Conservation (phyloP, 1,140 invertebrate genomes). For the Cotesia glomerata region DNA sequence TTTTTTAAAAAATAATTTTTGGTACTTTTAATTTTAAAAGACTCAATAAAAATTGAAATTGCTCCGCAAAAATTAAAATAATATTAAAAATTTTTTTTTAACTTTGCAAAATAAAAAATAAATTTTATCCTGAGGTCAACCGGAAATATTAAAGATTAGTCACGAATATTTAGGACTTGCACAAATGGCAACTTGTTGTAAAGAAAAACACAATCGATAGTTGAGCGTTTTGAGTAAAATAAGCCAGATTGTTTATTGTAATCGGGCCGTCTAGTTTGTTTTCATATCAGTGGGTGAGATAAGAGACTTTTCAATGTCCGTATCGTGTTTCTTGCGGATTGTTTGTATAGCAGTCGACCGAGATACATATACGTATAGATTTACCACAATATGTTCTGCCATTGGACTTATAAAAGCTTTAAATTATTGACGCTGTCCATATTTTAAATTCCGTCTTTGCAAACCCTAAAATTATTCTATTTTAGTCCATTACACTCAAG, state of each 20-base stretch:
- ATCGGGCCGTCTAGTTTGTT: constrained; percentile 42
- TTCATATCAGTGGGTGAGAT: constrained; percentile 44
- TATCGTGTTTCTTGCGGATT: constrained; percentile 35
- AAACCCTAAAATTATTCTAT: no score
- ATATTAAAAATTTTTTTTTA: no score
- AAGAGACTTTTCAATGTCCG: constrained; percentile 45
- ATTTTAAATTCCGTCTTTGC: no score
- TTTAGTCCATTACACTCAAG: no score
- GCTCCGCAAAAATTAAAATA: no score
- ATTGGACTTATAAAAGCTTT: not conserved
- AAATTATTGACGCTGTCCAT: not conserved
- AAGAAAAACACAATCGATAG: constrained; percentile 6
- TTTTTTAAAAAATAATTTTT: no score
- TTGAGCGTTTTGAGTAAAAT: constrained; percentile 17
- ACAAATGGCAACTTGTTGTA: not conserved
- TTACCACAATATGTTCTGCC: not conserved
- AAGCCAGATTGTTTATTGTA: constrained; percentile 44
- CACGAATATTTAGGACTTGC: not conserved
- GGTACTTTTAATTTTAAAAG: no score
- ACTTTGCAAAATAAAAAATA: no score
- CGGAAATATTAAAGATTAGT: no score
- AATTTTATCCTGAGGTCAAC: no score
- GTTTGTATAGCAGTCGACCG: constrained; percentile 20
- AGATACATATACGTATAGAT: not conserved
- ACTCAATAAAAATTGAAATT: no score